Percentiles rank a stretch among this genome's conserved stretches.
These are phyloP conservation scores for Crypturellus tataupa DNA, from an alignment of 2,797 vertebrate species.

Conservation along the genomic window DNA sequence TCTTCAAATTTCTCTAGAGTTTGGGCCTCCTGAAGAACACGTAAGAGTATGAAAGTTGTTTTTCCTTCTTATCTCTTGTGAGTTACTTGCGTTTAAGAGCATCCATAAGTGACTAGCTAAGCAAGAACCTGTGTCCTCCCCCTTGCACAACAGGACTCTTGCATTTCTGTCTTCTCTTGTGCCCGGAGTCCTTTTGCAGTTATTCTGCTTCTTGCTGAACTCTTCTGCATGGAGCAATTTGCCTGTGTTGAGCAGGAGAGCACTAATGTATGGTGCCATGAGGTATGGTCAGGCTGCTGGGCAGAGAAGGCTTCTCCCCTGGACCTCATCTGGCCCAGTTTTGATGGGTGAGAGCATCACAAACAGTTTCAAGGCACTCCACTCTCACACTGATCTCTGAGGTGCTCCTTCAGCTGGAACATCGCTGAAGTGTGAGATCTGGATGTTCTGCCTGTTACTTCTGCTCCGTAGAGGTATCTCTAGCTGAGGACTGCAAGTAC, in stretches of 20 bases:
- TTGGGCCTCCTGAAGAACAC: neutral
- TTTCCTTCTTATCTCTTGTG: neutral
- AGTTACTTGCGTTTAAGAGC: neutral
- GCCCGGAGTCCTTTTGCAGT: neutral
- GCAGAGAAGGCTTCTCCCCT: neutral
- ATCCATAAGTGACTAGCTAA: neutral
- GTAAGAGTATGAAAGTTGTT: neutral
- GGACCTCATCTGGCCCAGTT: neutral
- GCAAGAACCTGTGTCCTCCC: too few species aligned
- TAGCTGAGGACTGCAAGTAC: neutral
- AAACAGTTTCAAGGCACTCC: neutral
- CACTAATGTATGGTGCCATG: neutral
- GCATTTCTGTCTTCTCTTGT: neutral
- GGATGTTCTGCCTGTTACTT: neutral
- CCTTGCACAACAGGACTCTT: neutral
- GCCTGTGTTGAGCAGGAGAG: neutral
- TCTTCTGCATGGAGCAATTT: too few species aligned
- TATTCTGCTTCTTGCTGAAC: neutral
- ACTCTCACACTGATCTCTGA: fast-evolving
- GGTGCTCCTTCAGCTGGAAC: neutral
- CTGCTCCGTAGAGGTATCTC: neutral
- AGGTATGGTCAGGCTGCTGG: neutral
- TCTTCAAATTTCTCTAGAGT: neutral
- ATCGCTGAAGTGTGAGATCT: neutral
- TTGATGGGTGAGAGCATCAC: neutral